phyloP scores from a whole-genome alignment of 2,888 invertebrate species.

The Acronicta leporina region DNA sequence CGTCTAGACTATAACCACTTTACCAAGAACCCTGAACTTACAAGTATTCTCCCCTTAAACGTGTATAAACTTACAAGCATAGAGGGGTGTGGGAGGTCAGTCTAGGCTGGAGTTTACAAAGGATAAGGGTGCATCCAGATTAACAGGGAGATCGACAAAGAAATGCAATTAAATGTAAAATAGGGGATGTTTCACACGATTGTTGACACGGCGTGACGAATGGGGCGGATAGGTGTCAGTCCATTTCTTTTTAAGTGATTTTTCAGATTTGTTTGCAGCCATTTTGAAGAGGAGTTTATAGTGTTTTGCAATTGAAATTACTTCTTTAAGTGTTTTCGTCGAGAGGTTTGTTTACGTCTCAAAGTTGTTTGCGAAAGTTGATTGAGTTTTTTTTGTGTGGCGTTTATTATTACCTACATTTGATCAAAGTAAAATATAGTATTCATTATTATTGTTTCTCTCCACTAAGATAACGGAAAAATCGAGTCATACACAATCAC shows the following conservation, averaged over 20 bases:
- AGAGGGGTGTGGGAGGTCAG: slow-evolving; percentile 55
- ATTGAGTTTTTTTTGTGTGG: slow-evolving; percentile 5
- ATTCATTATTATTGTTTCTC: too few species aligned
- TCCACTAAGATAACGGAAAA: too few species aligned
- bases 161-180: slow-evolving; percentile 89
- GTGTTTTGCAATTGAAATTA: slow-evolving; percentile 32
- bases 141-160: slow-evolving; percentile 87
- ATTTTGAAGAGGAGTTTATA: slow-evolving; percentile 33
- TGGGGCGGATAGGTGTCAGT: slow-evolving; percentile 75
- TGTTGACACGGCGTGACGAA: slow-evolving; percentile 86
- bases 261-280: slow-evolving; percentile 64
- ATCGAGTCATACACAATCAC: too few species aligned
- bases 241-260: slow-evolving; percentile 66
- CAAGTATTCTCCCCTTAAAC: slow-evolving; percentile 6
- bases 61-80: not conserved
- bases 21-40: slow-evolving; percentile 52
- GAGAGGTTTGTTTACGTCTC: slow-evolving; percentile 24
- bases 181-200: slow-evolving; percentile 86
- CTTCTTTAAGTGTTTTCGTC: slow-evolving; percentile 1
- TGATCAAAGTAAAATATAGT: not conserved
- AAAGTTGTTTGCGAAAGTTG: slow-evolving; percentile 30
- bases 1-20: slow-evolving; percentile 71
- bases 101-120: slow-evolving; percentile 58
- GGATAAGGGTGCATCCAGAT: slow-evolving; percentile 86
- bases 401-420: not conserved